A percentile compares a stretch with the other conserved stretches of the same genome.
Conservation (phyloP, 2,888 invertebrate genomes). For the Heteromurus nitidus region DNA sequence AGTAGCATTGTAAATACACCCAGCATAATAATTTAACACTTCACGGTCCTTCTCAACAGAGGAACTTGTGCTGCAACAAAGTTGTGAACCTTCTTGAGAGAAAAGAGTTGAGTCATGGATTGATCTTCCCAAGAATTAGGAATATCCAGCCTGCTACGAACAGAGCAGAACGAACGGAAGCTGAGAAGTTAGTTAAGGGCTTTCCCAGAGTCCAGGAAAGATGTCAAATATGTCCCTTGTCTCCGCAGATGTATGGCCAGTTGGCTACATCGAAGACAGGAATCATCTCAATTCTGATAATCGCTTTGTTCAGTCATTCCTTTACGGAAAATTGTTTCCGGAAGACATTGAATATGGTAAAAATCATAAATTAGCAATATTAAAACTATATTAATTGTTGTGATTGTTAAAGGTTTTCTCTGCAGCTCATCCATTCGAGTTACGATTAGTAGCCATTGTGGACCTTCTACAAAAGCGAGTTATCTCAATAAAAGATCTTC, state of each 20-base stretch:
- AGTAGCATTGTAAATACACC: too few relatives aligned
- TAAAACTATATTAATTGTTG: not conserved
- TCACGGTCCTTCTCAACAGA: constrained; percentile 31
- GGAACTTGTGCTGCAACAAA: not conserved
- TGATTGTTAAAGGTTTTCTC: not conserved
- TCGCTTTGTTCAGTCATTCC: constrained; percentile 32
- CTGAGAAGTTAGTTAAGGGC: constrained; percentile 22
- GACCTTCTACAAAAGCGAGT: constrained; percentile 36
- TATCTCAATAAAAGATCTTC: constrained; percentile 46
- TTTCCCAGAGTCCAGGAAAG: constrained; percentile 10
- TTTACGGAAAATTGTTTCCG: constrained; percentile 47
- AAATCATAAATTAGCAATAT: too few relatives aligned
- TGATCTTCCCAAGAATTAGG: constrained; percentile 3
- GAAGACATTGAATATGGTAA: constrained; percentile 53
- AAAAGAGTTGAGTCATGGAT: constrained; percentile 30
- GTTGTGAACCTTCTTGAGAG: constrained; percentile 35
- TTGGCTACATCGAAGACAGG: constrained; percentile 54
- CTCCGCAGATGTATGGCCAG: constrained; percentile 33
- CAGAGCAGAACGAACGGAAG: constrained; percentile 4
- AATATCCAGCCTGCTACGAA: constrained; percentile 4
- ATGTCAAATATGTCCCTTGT: constrained; percentile 47
- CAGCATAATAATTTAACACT: too few relatives aligned
- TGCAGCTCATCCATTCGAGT: constrained; percentile 63
- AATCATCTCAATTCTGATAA: constrained; percentile 4
- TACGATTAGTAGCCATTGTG: constrained; percentile 49